Evolutionary conservation across 1,140 invertebrate genomes (phyloP), one percentile per base, ranked within the genome.

Genomic region (Plectus sambesii): DNA sequence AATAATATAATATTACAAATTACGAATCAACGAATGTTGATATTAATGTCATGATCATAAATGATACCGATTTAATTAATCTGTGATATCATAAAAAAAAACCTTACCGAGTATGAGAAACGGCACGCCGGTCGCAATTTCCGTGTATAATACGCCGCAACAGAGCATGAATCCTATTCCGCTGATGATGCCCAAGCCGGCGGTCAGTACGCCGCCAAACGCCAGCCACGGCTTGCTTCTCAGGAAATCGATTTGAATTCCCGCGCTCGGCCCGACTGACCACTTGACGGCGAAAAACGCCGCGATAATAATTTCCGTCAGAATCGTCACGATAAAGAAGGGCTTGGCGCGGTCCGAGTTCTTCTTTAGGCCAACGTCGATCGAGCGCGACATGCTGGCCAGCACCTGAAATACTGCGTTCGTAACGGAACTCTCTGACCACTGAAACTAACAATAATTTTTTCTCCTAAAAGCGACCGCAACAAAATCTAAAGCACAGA

Each of bases 91-190:
- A 9, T 17, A 24, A 19, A 9, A 37, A 3, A 29, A 19, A 20
- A 76, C n/a, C 80, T 82, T 76, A 93, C 88, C 87, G 53, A 93
- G 82, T 81, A 92, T 88, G 22, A 94, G 77, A 63, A 93, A 92
- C 3, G 88, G 88, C 2, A 87, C 87, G 0, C 87, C 86, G 30
- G 92, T 75, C 70, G 89, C 92, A 47, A 94, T 87, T 25, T 86
- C 87, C 58, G 93, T 92, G 70, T 93, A 93, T 52, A 87, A 84
- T 33, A 90, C 79, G 3, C 86, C 87, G 46, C 83, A 76, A 71
- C 92, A 89, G 68, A 87, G 82, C 51, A 87, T 82, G 27, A 87
- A 73, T 26, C 90, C 89, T 60, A 94, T 93, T 0, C 86, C 85
- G 4, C 85, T 82, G 1, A 81, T 69, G 0, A 88, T 90, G 5